phyloP scores from a whole-genome alignment of 2,888 invertebrate species.

The Phaonia tiefii region DNA sequence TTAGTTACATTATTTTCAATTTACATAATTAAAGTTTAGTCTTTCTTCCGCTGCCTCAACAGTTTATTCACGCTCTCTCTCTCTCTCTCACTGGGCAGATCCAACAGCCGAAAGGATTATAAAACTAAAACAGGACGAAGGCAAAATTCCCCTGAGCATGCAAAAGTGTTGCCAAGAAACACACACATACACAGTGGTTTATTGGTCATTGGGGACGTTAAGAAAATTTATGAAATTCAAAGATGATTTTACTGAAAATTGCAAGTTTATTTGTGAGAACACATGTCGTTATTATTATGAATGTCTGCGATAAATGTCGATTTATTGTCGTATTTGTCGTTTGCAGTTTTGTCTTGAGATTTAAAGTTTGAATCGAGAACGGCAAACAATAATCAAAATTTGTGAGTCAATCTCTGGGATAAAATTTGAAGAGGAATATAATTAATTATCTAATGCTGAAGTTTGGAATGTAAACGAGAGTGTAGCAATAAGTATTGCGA shows the following conservation, averaged over 20 bases:
- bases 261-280: not conserved
- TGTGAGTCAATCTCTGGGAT: not conserved
- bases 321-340: not conserved
- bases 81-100: too few species aligned
- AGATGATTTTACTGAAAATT: not conserved
- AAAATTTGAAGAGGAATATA: not conserved
- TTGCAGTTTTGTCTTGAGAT: not conserved
- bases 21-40: conserved; percentile 53
- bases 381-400: not conserved
- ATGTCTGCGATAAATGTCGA: too few species aligned
- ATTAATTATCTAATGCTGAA: too few species aligned
- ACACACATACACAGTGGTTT: not conserved
- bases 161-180: not conserved
- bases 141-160: not conserved
- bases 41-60: not conserved
- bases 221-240: conserved; percentile 4
- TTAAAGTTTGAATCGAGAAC: not conserved
- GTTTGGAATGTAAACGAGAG: not conserved
- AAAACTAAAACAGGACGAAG: not conserved
- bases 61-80: too few species aligned
- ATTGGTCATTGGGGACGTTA: not conserved
- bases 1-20: conserved; percentile 57
- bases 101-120: not conserved
- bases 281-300: not conserved
- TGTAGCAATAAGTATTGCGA: too few species aligned